Base-by-base conservation (phyloP, 2,888 invertebrate species). In the Lycaena phlaeas region DNA sequence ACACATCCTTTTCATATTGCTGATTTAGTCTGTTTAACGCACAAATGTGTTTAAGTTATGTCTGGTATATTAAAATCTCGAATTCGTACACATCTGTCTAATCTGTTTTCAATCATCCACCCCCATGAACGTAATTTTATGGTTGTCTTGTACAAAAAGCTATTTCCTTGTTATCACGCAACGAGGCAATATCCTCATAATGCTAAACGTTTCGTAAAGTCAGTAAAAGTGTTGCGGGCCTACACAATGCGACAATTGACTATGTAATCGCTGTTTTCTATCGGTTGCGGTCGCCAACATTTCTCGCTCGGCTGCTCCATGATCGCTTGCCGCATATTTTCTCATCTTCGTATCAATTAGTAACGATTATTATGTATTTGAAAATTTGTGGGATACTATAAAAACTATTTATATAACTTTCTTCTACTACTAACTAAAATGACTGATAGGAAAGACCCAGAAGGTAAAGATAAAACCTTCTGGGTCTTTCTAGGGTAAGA, bases 261-360 rank as follows among this genome's bases (percentile, higher is more conserved):
- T 51, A 72, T 74, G 79, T 77, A 81, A 81, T 81, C 77, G 63
- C 53, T 58, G 74, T 76, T 82, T 82, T 81, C 79, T 79, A 82
- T 81, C 77, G 67, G 77, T 69, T 74, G 76, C 75, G 81, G 78
- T 76, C 66, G 68, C 75, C 57, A 70, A 68, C 68, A 71, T 66
- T 75, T 72, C 65, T 60, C 78, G 81, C 71, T 73, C 56, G 59
- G 77, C 60, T 78, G 76, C 63, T 48, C 57, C 41, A 56, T 50
- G 59, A 57, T 61, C 56, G 57, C 58, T 56, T 48, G 49, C 54
- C 51, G 51, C 55, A 57, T 53, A 64, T 58, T 68, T 61, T 54
- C 55, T 57, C 54, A 50, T 52, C 52, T 46, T 42, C 48, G 25
- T 18, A 39, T 42, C 29, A 41, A 22, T 22, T 22, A 22, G 22